Percentiles rank a stretch among this genome's conserved stretches.
phyloP scores from a whole-genome alignment of 1,140 invertebrate genomes.

The Halesus radiatus region DNA sequence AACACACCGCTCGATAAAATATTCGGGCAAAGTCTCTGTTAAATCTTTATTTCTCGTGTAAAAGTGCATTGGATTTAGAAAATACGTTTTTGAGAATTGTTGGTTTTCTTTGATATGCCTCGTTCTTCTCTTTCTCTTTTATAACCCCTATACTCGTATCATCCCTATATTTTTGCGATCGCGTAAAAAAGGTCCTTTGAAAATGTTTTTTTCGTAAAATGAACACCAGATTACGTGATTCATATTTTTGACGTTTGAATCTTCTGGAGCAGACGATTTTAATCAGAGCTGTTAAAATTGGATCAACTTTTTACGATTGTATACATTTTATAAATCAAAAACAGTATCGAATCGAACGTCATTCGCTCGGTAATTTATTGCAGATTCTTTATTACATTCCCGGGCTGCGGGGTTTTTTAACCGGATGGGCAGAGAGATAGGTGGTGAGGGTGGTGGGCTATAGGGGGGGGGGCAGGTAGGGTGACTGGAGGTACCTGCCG shows the following conservation, averaged over 20 bases:
- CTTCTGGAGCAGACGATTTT: slow-evolving; percentile 13
- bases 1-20: not conserved
- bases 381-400: slow-evolving; percentile 48
- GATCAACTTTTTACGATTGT: slow-evolving; percentile 22
- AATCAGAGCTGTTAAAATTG: slow-evolving; percentile 36
- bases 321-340: slow-evolving; percentile 50
- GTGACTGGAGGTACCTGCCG: not conserved
- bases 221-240: no score
- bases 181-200: no score
- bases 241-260: not conserved
- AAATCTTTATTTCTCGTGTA: no score
- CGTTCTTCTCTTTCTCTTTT: no score
- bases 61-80: no score
- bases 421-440: not conserved
- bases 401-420: slow-evolving; percentile 40
- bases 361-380: slow-evolving; percentile 52
- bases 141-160: no score
- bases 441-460: no score
- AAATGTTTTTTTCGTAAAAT: no score
- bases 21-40: no score
- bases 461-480: not conserved
- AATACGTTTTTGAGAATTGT: no score
- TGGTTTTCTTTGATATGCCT: no score
- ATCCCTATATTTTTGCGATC: no score
- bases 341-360: slow-evolving; percentile 50